Evolutionary conservation across 2,113 vertebrate genomes (phyloP), one percentile per base, ranked within the genome.

Genomic region (Atlantisia rogersi): DNA sequence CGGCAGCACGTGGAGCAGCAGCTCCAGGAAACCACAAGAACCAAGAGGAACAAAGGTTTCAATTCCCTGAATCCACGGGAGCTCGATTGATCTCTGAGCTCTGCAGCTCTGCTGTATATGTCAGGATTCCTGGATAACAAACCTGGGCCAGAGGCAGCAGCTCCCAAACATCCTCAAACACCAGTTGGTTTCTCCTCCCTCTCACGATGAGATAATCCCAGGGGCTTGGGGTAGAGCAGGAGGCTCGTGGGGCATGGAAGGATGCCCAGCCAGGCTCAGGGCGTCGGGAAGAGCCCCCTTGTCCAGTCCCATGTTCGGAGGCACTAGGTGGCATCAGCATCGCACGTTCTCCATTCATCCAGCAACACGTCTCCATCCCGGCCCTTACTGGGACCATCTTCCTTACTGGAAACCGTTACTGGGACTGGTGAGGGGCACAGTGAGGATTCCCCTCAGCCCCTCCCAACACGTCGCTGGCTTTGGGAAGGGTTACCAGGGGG

Each of bases 381-480:
- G 56, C 32, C 28, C 50, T 37, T 26, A 16, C 6, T 37, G 68
- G 74, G 24, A 37, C 4, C 46, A 16, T 11, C 42, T 42, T 42
- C 28, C 42, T n/a, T 25, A 16, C 42, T 42, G 42, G 42, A 15
- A 24, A 6, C 17, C 3, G 26, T 6, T 9, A 5, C 14, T 37
- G 63, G 74, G 24, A 42, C 4, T 20, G 37, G 20, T 0, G 15
- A 82, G 63, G 37, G n/a, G 7, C 0, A 5, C 44, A 9, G 25
- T 0, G 10, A 82, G 73, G 48, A 20, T 15, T 50, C 24, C 3
- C 46, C 35, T 67, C 10, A 0, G n/a, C 15, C 29, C 52, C 26
- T 3, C 12, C 0, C 0, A 14, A 46, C 26, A 10, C 1, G 2
- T 31, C 13, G 3, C 48, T 48, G 48, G 21, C 48, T 48, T 48